Evolutionary conservation across 2,113 vertebrate genomes (phyloP).

Genomic region (Empidonax alnorum): DNA sequence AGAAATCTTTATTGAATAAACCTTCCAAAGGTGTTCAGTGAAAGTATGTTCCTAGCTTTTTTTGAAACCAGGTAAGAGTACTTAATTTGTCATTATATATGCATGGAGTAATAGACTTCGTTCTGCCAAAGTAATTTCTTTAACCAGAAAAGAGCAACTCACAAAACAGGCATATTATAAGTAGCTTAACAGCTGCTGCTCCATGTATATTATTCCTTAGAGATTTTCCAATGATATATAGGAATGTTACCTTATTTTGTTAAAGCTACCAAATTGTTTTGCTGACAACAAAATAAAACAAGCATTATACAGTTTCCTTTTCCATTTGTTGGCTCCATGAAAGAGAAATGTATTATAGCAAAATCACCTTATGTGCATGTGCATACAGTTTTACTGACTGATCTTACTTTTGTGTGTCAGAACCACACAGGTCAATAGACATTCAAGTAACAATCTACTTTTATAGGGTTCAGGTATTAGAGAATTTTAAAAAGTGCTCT

Average conservation of each 20-base stretch:
- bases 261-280: not conserved
- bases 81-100: constrained; percentile 25
- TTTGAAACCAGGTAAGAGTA: not conserved
- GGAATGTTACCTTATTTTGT: not conserved
- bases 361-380: not conserved
- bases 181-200: constrained; percentile 8
- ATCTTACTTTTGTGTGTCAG: not conserved
- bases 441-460: not conserved
- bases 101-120: constrained; percentile 4
- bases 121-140: constrained; percentile 36
- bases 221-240: not conserved
- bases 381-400: not conserved
- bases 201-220: not conserved
- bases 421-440: not conserved
- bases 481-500: not conserved
- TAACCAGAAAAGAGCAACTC: not conserved
- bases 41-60: not conserved
- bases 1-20: not conserved
- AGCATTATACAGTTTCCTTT: not conserved
- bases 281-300: constrained; percentile 24
- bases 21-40: not conserved
- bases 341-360: not conserved
- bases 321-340: not conserved
- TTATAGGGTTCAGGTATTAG: not conserved
- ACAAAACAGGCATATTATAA: not conserved